Conservation (phyloP, 2,797 vertebrate species). For the Rhynchonycteris naso region DNA sequence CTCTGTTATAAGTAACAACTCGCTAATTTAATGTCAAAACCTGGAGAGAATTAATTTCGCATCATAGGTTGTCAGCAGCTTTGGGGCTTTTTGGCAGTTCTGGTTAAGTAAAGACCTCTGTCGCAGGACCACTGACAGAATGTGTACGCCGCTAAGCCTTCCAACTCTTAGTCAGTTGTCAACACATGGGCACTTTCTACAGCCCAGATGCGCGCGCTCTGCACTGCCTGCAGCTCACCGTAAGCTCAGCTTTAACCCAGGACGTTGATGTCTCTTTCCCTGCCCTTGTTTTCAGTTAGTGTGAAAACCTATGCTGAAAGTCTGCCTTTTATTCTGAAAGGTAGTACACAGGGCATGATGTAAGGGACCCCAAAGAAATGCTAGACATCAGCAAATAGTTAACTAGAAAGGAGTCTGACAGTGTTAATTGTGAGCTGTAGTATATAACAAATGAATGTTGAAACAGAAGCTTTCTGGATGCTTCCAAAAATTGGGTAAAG, state of each 20-base stretch:
- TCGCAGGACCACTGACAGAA: constrained; percentile 88
- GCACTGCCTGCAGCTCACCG: constrained; percentile 95
- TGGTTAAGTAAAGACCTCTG: constrained; percentile 85
- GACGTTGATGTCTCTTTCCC: constrained; percentile 94
- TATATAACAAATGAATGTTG: constrained; percentile 77
- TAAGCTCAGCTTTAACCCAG: constrained; percentile 96
- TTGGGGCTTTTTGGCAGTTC: constrained; percentile 85
- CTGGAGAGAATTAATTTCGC: constrained; percentile 53
- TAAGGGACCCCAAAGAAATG: constrained; percentile 86
- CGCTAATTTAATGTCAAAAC: constrained; percentile 39
- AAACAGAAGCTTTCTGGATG: constrained; percentile 85
- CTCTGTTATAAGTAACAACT: constrained; percentile 33
- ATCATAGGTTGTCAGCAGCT: constrained; percentile 75
- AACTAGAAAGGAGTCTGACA: constrained; percentile 85
- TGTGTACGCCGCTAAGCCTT: constrained; percentile 91
- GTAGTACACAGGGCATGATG: constrained; percentile 84
- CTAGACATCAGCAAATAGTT: constrained; percentile 86
- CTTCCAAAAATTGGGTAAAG: constrained; percentile 86
- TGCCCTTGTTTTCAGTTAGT: constrained; percentile 94
- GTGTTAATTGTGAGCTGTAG: constrained; percentile 86
- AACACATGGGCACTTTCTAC: constrained; percentile 93
- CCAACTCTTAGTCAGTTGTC: constrained; percentile 93
- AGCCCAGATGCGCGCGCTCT: constrained; percentile 93
- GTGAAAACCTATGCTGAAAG: constrained; percentile 89
- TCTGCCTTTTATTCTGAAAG: constrained; percentile 87